Base-by-base conservation (phyloP, 2,113 vertebrate genomes). In the Ardeotis arabs region DNA sequence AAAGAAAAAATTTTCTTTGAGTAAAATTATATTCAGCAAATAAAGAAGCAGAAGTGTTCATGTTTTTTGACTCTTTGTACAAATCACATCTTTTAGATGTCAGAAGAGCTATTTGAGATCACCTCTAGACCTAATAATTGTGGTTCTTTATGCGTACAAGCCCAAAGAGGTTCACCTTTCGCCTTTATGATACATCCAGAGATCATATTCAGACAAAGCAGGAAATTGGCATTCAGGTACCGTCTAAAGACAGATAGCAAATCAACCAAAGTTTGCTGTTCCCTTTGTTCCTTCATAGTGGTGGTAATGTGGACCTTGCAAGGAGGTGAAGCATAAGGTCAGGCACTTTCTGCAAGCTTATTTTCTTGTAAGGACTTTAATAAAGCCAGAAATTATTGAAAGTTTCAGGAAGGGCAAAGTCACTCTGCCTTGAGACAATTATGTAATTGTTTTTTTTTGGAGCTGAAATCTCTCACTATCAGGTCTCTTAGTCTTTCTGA, bases 281-380 rank as follows among this genome's bases (percentile, higher is more conserved):
- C 73, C 62, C 17, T 64, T 53, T 90, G 25, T 44, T 89, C 49
- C 29, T 56, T 62, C 3, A 1, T 14, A 70, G 12, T 16, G 10
- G 49, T 2, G 2, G 15, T 21, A 60, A 24, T 45, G 21, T 37
- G 39, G 63, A 79, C 17, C 8, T 39, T 52, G 22, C 28, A 85
- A 96, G 50, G 76, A 3, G 18, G 75, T 2, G 1, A 90, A 94
- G 56, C 1, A 1, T 47, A 24, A 89, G 35, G 49, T 89, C 55
- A 60, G 49, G 39, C 28, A 73, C 73, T 96, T 93, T 80, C 58
- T 95, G 67, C 28, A 90, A 75, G n/a, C 49, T 69, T 70, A n/a
- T 96, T 97, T 93, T 93, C 73, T 15, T 69, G 47, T 84, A 89
- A 89, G 64, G 66, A 88, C 53, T 88, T 92, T 50, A 85, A 59